Evolutionary conservation across 1,140 invertebrate species (phyloP), one percentile per base, ranked within the genome.

Genomic region (Drosophila pachea): DNA sequence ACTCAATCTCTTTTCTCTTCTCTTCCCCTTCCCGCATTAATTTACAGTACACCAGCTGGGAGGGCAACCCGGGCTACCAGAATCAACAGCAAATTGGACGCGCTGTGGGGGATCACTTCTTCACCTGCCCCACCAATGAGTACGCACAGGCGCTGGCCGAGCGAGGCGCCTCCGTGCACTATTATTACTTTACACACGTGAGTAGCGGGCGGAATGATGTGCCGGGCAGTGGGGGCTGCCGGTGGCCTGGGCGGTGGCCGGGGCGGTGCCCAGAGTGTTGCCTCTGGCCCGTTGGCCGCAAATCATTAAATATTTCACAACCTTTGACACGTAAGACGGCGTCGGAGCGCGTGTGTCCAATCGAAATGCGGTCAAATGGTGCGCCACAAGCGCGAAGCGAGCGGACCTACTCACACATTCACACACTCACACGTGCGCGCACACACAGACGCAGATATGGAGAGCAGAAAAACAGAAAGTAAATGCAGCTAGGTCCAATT

Each of bases 181-280:
- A 97, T 86, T 99, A 99, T 90, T 98, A 96, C 89, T 97, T 97
- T 88, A 96, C 95, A 33, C 96, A 97, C 89, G 95, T 96, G 91
- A 93, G 93, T 93, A 76, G n/a, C 22, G 5, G 22, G 22, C 22
- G 22, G 22, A 22, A 22, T 22, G 22, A 22, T 22, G 22, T 22
- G 22, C 3, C 40, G 4, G 4, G 22, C 12, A 53, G n/a, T 8
- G 11, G 7, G 35, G 45, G 36, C 2, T 40, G 38, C 2, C 7
- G 32, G 14, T 29, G 16, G 31, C 4, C 7, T 32, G n/a, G 49
- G 5, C 35, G 60, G 54, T 32, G 14, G 9, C 32, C 2, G 4
- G 12, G 11, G 7, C 9, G 29, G 33, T 29, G 45, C 9, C 9
- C 3, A 38, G 11, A 7, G 36, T 11, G 11, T 12, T 31, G 45